Percentiles rank a stretch among this genome's conserved stretches.
Evolutionary conservation across 2,888 invertebrate genomes (phyloP).

Genomic region (Luperina nickerlii): DNA sequence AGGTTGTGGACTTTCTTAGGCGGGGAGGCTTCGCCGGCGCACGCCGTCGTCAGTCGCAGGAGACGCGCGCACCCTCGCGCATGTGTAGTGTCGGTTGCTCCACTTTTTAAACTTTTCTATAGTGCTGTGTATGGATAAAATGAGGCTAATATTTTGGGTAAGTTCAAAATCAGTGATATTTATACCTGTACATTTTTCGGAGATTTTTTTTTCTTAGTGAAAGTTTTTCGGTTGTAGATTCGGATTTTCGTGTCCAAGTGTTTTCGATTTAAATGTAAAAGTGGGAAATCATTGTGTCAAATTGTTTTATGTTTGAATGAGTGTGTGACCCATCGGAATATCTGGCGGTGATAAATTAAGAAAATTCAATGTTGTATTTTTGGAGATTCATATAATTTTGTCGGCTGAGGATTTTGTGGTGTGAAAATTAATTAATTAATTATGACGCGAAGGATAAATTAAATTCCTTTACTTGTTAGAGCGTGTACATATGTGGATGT

Average conservation of each 20-base stretch:
- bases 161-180: constrained; percentile 68
- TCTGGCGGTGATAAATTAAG: background rate
- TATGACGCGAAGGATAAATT: background rate
- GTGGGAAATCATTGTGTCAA: constrained; percentile 47
- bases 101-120: constrained; percentile 74
- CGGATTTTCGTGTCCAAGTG: constrained; percentile 35
- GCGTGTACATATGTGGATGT: background rate
- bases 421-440: background rate
- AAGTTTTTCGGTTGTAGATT: constrained; percentile 4
- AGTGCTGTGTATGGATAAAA: constrained; percentile 87
- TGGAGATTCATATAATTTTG: background rate
- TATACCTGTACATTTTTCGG: background rate
- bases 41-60: constrained; percentile 80
- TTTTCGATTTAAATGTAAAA: constrained; percentile 28
- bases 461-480: background rate
- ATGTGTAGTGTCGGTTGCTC: constrained; percentile 81
- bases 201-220: constrained; percentile 19
- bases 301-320: constrained; percentile 12
- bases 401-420: background rate
- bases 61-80: constrained; percentile 86
- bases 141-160: constrained; percentile 88
- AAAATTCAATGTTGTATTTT: background rate
- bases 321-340: constrained; percentile 16
- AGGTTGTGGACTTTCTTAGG: constrained; percentile 85
- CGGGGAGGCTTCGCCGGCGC: constrained; percentile 80